Percentiles rank a stretch among this genome's conserved stretches.
Conservation (phyloP, 2,797 vertebrate species). For the Sciurus vulgaris region DNA sequence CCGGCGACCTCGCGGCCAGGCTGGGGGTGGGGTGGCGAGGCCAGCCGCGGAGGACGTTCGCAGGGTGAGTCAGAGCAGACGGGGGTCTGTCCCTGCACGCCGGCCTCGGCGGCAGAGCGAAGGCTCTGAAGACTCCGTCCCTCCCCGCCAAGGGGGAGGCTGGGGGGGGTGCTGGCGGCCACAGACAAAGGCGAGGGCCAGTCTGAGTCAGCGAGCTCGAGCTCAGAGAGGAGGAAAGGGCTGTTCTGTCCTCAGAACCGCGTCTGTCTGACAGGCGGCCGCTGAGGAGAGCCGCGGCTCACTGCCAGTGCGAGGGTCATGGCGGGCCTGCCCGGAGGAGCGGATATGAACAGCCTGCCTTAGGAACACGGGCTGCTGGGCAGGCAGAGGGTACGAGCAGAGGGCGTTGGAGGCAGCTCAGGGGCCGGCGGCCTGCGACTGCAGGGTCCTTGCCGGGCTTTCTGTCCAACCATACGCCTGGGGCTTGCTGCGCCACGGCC, state of each 20-base stretch:
- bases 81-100: neutral
- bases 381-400: neutral
- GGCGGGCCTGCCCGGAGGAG: neutral
- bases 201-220: neutral
- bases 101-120: neutral
- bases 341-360: neutral
- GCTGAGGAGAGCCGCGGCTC: neutral
- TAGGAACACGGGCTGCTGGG: neutral
- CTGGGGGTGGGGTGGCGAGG: neutral
- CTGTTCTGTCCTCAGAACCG: neutral
- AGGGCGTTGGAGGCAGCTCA: neutral
- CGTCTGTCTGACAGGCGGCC: accelerated
- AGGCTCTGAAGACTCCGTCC: neutral
- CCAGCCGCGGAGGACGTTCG: neutral
- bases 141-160: neutral
- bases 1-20: neutral
- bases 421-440: accelerated
- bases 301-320: neutral
- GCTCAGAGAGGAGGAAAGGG: neutral
- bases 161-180: neutral
- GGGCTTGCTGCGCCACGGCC: accelerated
- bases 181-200: neutral
- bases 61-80: constrained; percentile 71
- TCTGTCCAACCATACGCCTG: accelerated
- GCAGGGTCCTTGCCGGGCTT: accelerated